Evolutionary conservation across 2,888 invertebrate species (phyloP), one percentile per base, ranked within the genome.

Genomic region (Amiota mariae): DNA sequence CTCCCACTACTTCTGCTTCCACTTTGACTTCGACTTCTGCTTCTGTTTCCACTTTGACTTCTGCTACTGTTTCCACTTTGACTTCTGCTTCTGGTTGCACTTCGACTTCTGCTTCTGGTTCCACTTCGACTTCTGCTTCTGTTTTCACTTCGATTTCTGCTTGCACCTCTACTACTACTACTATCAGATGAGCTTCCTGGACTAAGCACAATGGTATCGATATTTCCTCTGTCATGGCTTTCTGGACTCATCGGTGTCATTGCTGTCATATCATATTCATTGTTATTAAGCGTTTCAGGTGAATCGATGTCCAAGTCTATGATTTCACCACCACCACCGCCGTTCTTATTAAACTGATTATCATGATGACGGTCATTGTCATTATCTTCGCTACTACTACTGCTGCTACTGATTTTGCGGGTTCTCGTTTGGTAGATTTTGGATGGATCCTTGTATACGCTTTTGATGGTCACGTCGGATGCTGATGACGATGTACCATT

Each of bases 221-320:
- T 77, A 46, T 36, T 80, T 73, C 18, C 71, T 66, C 47, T 77
- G 73, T 51, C 72, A 73, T n/a, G 83, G 72, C 0, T 83, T 82
- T 2, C 84, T 80, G 6, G n/a, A 63, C 67, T 36, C 73, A 18
- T 78, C 76, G 8, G 74, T 66, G 12, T 57, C 66, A 15, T 79
- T 78, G 9, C 72, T 76, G 0, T 75, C 77, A 0, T 73, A 15
- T 12, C 46, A 71, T 4, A 46, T n/a, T n/a, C n/a, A n/a, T n/a
- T n/a, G n/a, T 10, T 51, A 10, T n/a, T 64, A 57, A 57, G 73
- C 24, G 12, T 12, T 59, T 2, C 15, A 54, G 12, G 54, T 6
- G 24, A 24, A 24, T 24, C 24, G 4, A 12, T n/a, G 15, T n/a
- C 13, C 15, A 8, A 54, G 10, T 54, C 54, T 6, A 54, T 54